Base-by-base conservation (phyloP, 2,797 vertebrate genomes). In the Pseudochromis fuscus region DNA sequence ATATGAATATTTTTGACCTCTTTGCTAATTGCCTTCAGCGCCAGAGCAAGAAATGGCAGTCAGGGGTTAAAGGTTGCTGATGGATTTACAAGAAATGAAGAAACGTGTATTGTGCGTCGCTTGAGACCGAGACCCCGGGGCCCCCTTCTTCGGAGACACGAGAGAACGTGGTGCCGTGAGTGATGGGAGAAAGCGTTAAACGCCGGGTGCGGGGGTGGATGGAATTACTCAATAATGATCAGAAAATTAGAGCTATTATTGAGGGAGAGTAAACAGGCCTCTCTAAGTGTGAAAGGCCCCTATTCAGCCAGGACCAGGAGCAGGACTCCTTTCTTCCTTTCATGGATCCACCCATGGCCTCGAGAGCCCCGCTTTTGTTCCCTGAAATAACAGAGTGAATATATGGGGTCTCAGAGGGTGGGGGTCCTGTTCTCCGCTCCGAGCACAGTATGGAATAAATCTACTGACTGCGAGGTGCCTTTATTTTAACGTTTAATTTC, bases 241-340 rank as follows among this genome's bases (percentile, higher is more conserved):
- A 90, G 90, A 94, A 94, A 94, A 94, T 94, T 94, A 93, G 93
- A 91, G 88, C 90, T 87, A 93, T 94, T 94, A 94, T 94, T 93
- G 84, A 90, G 81, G 88, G 81, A 94, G 93, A 92, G 94, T 94
- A 95, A 95, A 95, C 94, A 95, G 91, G 90, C 90, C 93, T 87
- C 90, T 91, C 88, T 87, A 77, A 81, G 92, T 87, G 91, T 94
- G 94, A 94, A 94, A 94, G 93, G 92, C 79, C 79, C 56, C 92
- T 50, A 93, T 94, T 94, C 93, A 94, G 86, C 69, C 71, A 48
- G 77, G 85, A 88, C 79, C 93, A 89, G 91, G 90, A 94, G 91
- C 92, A 84, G 76, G 85, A 81, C 81, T 90, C 83, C 86, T 92
- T 93, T 93, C 88, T 93, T 90, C 88, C 83, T 88, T 89, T 90